Percentiles rank a stretch among this genome's conserved stretches.
phyloP scores from a whole-genome alignment of 64 coral and sea anemone genomes.

The Pocillopora damicornis region DNA sequence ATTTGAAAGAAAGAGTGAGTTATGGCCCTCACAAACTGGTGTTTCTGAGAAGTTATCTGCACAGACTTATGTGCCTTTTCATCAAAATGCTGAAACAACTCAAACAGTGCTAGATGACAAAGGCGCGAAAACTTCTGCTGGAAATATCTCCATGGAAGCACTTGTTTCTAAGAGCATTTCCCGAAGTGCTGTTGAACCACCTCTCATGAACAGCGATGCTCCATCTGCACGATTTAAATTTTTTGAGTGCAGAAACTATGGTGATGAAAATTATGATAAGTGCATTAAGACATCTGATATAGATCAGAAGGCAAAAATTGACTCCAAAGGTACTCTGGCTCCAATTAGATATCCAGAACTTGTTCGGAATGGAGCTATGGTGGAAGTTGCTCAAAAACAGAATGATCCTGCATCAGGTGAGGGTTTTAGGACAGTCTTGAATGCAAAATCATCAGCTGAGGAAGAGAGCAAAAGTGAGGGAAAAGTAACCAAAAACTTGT shows the following conservation, averaged over 20 bases:
- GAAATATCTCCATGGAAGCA: slow-evolving; percentile 19
- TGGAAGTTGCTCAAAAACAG: neutral
- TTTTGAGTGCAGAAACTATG: slow-evolving; percentile 63
- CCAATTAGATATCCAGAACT: slow-evolving; percentile 54
- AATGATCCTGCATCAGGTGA: neutral
- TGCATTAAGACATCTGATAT: slow-evolving; percentile 14
- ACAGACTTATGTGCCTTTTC: neutral
- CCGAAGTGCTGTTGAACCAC: slow-evolving; percentile 50
- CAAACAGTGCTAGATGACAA: neutral
- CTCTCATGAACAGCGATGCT: slow-evolving; percentile 44
- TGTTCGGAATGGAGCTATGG: neutral
- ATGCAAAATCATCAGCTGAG: neutral
- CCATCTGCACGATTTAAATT: slow-evolving; percentile 49
- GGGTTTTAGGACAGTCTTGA: neutral
- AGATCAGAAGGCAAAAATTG: slow-evolving; percentile 8
- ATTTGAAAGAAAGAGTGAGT: slow-evolving; percentile 3
- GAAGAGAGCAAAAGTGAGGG: neutral
- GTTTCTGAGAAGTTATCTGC: neutral
- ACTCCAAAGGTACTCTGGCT: slow-evolving; percentile 25
- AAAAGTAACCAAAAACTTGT: neutral
- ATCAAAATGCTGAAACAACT: neutral
- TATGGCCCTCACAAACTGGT: neutral
- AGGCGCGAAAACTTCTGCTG: neutral
- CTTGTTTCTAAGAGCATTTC: slow-evolving; percentile 63
- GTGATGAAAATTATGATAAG: slow-evolving; percentile 45